Conservation (phyloP, 37 sponge, comb jelly and placozoan genomes). For the Theonella swinhoei region DNA sequence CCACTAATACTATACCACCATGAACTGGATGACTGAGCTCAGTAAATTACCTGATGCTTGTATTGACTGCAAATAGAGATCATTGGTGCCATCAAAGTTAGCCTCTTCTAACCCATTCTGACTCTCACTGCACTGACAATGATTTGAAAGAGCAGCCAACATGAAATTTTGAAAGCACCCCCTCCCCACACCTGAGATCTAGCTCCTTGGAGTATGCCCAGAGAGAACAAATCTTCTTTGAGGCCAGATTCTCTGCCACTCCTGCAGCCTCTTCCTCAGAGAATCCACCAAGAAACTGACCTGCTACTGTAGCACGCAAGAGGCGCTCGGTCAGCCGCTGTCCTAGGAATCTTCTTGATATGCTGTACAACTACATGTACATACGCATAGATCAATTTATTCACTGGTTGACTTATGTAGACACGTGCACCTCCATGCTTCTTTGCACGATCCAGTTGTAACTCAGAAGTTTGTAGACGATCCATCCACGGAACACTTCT, state of each 20-base stretch:
- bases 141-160: no score
- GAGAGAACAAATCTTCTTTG: conserved; percentile 23
- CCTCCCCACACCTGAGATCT: conserved; percentile 54
- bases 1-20: no score
- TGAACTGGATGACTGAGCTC: no score
- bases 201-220: conserved; percentile 57
- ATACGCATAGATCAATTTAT: no score
- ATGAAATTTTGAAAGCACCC: no score
- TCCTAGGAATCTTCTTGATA: conserved; percentile 49
- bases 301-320: conserved; percentile 46
- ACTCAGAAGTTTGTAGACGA: conserved; percentile 64
- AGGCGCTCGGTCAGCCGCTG: conserved; percentile 24
- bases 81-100: no score
- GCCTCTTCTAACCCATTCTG: no score
- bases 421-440: conserved; percentile 64
- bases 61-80: no score
- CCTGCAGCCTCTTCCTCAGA: conserved; percentile 7
- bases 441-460: conserved; percentile 39
- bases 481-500: conserved; percentile 49
- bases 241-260: conserved; percentile 15
- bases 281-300: conserved; percentile 75
- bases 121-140: background rate
- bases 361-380: conserved; percentile 41
- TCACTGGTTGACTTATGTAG: no score
- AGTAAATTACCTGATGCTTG: no score